A percentile compares a stretch with the other conserved stretches of the same genome.
Evolutionary conservation across 2,888 invertebrate genomes (phyloP).

Genomic region (Camponotus fellah): DNA sequence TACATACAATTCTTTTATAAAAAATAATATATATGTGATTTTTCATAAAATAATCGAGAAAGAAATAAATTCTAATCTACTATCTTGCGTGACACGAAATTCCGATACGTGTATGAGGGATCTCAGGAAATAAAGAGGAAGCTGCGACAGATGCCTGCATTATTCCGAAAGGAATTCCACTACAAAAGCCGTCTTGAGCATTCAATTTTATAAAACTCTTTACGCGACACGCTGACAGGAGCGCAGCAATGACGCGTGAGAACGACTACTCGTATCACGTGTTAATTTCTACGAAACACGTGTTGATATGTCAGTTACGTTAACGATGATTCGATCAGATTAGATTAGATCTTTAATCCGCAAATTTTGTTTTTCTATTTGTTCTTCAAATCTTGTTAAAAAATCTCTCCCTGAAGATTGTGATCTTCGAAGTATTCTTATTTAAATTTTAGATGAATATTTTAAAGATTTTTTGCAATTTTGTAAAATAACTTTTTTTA

Average conservation of each 20-base stretch:
- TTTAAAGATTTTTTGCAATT: no score
- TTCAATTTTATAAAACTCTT: constrained; percentile 13
- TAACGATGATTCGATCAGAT: neutral
- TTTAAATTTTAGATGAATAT: no score
- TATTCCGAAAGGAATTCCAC: constrained; percentile 17
- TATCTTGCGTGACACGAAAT: neutral
- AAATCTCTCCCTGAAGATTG: neutral
- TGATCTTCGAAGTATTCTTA: no score
- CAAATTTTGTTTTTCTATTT: neutral
- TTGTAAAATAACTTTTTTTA: no score
- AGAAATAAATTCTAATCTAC: neutral
- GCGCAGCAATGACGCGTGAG: neutral
- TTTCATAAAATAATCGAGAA: neutral
- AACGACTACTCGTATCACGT: constrained; percentile 19
- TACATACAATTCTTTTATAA: neutral
- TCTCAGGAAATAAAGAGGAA: neutral
- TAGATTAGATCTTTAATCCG: neutral
- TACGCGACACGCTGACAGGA: constrained; percentile 4
- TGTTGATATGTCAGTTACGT: neutral
- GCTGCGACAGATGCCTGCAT: neutral
- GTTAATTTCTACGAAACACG: constrained; percentile 36
- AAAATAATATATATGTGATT: neutral
- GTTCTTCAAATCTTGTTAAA: neutral
- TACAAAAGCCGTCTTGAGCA: constrained; percentile 15
- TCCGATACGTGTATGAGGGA: neutral